Evolutionary conservation across 2,888 invertebrate genomes (phyloP).

Genomic region (Nomada ruficornis): DNA sequence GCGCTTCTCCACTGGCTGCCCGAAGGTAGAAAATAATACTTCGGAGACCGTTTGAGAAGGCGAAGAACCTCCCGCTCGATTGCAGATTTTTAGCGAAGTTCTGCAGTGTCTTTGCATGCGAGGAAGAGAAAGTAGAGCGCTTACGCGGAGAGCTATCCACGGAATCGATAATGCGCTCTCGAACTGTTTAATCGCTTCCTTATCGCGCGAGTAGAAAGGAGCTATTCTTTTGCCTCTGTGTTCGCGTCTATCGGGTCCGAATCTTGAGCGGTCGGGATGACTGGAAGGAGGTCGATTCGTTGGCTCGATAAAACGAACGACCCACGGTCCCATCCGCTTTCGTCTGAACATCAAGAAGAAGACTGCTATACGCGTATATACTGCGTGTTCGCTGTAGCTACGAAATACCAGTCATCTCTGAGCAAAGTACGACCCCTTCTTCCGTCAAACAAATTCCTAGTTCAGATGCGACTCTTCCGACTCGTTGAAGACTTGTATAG

Average conservation of each 20-base stretch:
- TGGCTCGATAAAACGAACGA: slow-evolving; percentile 18
- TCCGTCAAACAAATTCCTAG: no score
- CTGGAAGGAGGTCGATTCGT: slow-evolving; percentile 36
- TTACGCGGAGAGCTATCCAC: not conserved
- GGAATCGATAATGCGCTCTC: not conserved
- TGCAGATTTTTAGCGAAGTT: no score
- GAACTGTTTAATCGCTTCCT: slow-evolving; percentile 23
- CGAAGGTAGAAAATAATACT: not conserved
- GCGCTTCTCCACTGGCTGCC: not conserved
- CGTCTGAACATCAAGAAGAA: not conserved
- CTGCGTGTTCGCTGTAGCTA: no score
- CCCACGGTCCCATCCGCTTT: slow-evolving; percentile 17
- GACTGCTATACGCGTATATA: not conserved
- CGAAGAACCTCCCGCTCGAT: no score
- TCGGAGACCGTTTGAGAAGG: not conserved
- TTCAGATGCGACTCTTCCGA: no score
- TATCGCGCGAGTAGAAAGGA: slow-evolving; percentile 12
- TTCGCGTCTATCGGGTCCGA: slow-evolving; percentile 14
- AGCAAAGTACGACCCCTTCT: no score
- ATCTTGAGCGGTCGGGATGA: slow-evolving; percentile 18
- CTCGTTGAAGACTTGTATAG: no score
- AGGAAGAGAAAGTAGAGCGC: not conserved
- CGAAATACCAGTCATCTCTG: no score
- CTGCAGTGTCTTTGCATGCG: not conserved
- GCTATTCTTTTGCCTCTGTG: not conserved